Conservation (phyloP, 1,140 invertebrate species). For the Cryptotermes secundus region DNA sequence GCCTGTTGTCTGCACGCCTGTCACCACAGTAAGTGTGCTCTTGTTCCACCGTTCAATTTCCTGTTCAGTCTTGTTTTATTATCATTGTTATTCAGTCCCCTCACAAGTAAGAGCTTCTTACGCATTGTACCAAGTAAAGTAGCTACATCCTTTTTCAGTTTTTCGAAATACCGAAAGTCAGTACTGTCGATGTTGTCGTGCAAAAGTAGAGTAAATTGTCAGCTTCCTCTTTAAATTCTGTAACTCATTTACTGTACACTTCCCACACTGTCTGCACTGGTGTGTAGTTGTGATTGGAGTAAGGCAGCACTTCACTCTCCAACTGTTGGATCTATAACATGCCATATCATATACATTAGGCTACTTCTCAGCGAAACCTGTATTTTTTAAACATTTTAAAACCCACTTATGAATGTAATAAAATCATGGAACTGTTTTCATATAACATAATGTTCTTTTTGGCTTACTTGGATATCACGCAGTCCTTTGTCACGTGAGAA, state of each 20-base stretch:
- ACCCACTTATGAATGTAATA: neutral
- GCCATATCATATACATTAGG: too few relatives aligned
- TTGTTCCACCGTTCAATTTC: neutral
- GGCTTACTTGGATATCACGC: too few relatives aligned
- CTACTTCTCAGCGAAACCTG: neutral
- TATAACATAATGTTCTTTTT: too few relatives aligned
- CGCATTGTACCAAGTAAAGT: constrained; percentile 34
- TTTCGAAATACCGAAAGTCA: constrained; percentile 5
- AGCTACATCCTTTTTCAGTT: constrained; percentile 31
- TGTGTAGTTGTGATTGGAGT: neutral
- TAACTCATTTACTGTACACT: neutral
- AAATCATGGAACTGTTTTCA: neutral
- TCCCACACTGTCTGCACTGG: neutral
- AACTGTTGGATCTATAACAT: too few relatives aligned
- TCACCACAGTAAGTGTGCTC: neutral
- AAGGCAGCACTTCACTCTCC: too few relatives aligned
- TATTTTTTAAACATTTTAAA: neutral
- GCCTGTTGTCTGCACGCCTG: constrained; percentile 31
- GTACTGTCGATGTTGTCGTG: neutral
- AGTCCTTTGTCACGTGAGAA: too few relatives aligned
- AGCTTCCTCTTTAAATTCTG: neutral
- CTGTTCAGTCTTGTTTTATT: constrained; percentile 23
- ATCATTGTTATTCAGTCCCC: constrained; percentile 21
- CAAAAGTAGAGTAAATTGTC: neutral
- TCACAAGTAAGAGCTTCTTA: constrained; percentile 34